Percentiles rank a stretch among this genome's conserved stretches.
phyloP scores from a whole-genome alignment of 1,140 invertebrate species.

The Coelopa frigida region DNA sequence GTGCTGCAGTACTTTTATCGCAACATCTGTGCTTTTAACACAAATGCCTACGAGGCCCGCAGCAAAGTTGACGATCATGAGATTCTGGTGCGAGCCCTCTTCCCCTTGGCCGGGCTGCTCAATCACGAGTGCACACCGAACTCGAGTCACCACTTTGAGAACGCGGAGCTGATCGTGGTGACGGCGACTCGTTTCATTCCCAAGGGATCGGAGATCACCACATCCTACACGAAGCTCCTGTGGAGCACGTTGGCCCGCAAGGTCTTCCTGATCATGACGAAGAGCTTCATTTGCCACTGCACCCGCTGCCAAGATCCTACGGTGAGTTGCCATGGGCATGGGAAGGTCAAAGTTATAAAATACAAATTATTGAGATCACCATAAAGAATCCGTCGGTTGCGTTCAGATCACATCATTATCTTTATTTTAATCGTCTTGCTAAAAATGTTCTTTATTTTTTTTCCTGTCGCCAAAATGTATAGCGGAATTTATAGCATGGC shows the following conservation, averaged over 20 bases:
- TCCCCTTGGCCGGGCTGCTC: conserved; percentile 62
- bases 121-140: conserved; percentile 72
- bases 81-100: conserved; percentile 59
- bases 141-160: conserved; percentile 57
- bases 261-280: conserved; percentile 58
- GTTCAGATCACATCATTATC: too few species aligned
- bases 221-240: conserved; percentile 63
- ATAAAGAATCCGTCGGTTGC: too few species aligned
- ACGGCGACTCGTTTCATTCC: conserved; percentile 55
- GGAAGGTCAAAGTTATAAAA: too few species aligned
- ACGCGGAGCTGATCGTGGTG: conserved; percentile 53
- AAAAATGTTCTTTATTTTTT: too few species aligned
- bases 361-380: too few species aligned
- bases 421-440: too few species aligned
- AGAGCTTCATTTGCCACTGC: conserved; percentile 68
- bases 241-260: conserved; percentile 63
- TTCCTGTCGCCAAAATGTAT: too few species aligned
- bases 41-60: conserved; percentile 65
- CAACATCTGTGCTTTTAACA: conserved; percentile 57
- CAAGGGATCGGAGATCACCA: conserved; percentile 60
- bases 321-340: too few species aligned
- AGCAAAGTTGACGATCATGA: conserved; percentile 46
- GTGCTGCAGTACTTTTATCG: conserved; percentile 49
- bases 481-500: too few species aligned
- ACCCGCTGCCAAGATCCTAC: conserved; percentile 61